phyloP scores from a whole-genome alignment of 2,888 invertebrate genomes.

The Cryptocheilus praepositus region DNA sequence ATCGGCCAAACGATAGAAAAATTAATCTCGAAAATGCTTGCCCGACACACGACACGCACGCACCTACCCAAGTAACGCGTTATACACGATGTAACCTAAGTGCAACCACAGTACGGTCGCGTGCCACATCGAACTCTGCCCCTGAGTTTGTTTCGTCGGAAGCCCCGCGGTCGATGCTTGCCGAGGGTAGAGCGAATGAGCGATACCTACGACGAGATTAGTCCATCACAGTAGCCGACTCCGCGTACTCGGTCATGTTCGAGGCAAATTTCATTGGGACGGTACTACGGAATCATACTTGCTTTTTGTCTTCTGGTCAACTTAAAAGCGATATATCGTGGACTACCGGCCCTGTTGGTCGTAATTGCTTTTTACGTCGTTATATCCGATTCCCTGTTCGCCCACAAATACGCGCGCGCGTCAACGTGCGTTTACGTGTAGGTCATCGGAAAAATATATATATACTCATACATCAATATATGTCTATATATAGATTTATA shows the following conservation, averaged over 20 bases:
- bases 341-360: background rate
- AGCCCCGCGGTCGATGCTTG: conserved; percentile 50
- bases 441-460: conserved; percentile 9
- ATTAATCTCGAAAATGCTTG: conserved; percentile 71
- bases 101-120: conserved; percentile 66
- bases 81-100: conserved; percentile 56
- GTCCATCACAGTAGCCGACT: background rate
- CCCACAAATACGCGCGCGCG: background rate
- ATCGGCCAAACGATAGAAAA: conserved; percentile 63
- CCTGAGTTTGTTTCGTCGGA: conserved; percentile 56
- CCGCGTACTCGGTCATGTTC: background rate
- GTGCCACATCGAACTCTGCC: conserved; percentile 67
- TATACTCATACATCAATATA: conserved; percentile 16
- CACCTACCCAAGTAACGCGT: conserved; percentile 42
- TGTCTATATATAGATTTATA: conserved; percentile 24
- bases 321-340: conserved; percentile 16
- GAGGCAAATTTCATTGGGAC: no score
- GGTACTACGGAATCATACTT: background rate
- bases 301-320: conserved; percentile 8
- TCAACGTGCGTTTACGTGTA: background rate
- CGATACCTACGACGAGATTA: conserved; percentile 14
- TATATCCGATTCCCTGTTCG: background rate
- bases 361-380: no score
- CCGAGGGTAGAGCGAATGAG: conserved; percentile 43
- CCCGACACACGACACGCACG: conserved; percentile 56